phyloP scores from a whole-genome alignment of 2,888 invertebrate species.

The Cryptocephalus moraei region DNA sequence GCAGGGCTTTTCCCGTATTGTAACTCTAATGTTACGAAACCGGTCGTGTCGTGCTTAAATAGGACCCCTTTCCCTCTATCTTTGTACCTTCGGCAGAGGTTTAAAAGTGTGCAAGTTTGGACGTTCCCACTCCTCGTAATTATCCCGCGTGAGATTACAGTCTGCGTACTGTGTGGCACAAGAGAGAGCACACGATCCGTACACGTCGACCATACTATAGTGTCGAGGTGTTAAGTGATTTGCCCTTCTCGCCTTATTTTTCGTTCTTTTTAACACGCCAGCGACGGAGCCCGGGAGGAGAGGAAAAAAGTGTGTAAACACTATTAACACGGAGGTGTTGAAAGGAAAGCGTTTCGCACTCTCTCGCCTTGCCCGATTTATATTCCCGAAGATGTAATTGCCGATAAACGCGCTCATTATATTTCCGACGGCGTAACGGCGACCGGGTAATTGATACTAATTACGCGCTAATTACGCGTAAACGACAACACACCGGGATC shows the following conservation, averaged over 20 bases:
- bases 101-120: too few relatives aligned
- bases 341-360: constrained; percentile 10
- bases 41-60: too few relatives aligned
- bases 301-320: constrained; percentile 6
- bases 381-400: constrained; percentile 10
- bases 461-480: constrained; percentile 6
- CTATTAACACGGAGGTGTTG: constrained; percentile 11
- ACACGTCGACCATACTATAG: too few relatives aligned
- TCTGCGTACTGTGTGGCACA: too few relatives aligned
- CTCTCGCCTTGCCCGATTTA: constrained; percentile 2
- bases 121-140: too few relatives aligned
- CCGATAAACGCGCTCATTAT: constrained; percentile 12
- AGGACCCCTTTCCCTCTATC: too few relatives aligned
- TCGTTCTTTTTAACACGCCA: constrained; percentile 17
- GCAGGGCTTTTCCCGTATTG: too few relatives aligned
- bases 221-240: constrained; percentile 28
- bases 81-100: too few relatives aligned
- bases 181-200: too few relatives aligned
- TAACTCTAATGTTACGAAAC: too few relatives aligned
- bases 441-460: constrained; percentile 8
- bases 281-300: too few relatives aligned
- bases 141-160: too few relatives aligned
- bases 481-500: constrained; percentile 3
- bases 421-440: constrained; percentile 4
- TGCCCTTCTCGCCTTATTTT: constrained; percentile 26